Evolutionary conservation across 2,113 vertebrate species (phyloP).

Genomic region (Ammospiza caudacuta): DNA sequence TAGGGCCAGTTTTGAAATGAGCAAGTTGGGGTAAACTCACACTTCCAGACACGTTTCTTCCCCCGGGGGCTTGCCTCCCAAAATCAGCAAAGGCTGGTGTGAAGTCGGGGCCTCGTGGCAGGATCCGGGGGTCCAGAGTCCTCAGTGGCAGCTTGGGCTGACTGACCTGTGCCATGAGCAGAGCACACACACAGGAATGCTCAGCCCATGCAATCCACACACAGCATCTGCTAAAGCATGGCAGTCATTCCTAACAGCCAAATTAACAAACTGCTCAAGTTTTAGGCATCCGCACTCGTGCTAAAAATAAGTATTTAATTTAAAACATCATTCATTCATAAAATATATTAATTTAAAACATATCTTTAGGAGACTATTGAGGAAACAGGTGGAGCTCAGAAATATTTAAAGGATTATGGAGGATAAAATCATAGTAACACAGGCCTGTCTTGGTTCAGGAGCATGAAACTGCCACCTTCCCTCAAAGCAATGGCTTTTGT

Average conservation of each 20-base stretch:
- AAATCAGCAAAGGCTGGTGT: constrained; percentile 98
- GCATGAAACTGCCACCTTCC: background rate
- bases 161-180: constrained; percentile 82
- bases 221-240: background rate
- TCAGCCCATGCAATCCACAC: background rate
- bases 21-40: constrained; percentile 49
- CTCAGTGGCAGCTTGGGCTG: constrained; percentile 89
- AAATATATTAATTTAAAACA: background rate
- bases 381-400: background rate
- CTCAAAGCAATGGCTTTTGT: background rate
- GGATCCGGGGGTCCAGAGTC: constrained; percentile 86
- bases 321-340: background rate
- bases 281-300: background rate
- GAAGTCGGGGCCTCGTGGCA: constrained; percentile 94
- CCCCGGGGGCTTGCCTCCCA: constrained; percentile 85
- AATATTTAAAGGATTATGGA: background rate
- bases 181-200: background rate
- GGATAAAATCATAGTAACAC: background rate
- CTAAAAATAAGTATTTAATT: background rate
- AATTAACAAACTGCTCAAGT: background rate
- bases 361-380: background rate
- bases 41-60: constrained; percentile 90
- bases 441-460: background rate
- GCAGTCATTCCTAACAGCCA: fast-evolving
- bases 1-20: constrained; percentile 10